Evolutionary conservation across 2,888 invertebrate genomes (phyloP).

Genomic region (Himalopsyche japonica): DNA sequence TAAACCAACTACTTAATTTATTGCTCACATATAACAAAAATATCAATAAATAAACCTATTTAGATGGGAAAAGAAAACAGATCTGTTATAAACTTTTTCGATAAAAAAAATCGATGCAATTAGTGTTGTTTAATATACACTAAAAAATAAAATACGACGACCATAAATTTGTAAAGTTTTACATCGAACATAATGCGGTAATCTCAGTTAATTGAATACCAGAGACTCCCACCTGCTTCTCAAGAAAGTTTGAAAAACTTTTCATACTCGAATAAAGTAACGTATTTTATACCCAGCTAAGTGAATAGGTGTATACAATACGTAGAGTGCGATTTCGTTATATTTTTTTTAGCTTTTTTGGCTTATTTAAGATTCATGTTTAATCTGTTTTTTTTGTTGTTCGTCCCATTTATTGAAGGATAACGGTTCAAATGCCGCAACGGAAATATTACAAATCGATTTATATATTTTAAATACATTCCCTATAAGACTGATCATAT

Average conservation of each 20-base stretch:
- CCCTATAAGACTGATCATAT: too few relatives aligned
- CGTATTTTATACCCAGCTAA: background rate
- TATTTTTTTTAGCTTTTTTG: too few relatives aligned
- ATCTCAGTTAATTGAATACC: background rate
- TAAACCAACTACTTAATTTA: too few relatives aligned
- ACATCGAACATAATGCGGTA: background rate
- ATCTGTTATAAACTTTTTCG: background rate
- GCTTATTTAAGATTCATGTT: too few relatives aligned
- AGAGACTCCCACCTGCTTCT: background rate
- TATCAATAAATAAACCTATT: too few relatives aligned
- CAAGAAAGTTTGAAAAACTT: background rate
- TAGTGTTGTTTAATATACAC: background rate
- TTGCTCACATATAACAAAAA: too few relatives aligned
- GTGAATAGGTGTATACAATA: background rate
- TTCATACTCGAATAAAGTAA: background rate
- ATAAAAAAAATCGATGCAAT: background rate
- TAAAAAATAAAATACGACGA: background rate
- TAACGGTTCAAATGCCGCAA: too few relatives aligned
- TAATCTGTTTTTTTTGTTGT: too few relatives aligned
- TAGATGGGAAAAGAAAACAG: background rate
- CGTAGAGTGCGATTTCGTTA: too few relatives aligned
- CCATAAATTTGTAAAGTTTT: background rate
- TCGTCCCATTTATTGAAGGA: too few relatives aligned
- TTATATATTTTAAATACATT: too few relatives aligned
- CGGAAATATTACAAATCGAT: too few relatives aligned